Base-by-base conservation (phyloP, 2,888 invertebrate genomes). In the Dicyrtoma fusca region DNA sequence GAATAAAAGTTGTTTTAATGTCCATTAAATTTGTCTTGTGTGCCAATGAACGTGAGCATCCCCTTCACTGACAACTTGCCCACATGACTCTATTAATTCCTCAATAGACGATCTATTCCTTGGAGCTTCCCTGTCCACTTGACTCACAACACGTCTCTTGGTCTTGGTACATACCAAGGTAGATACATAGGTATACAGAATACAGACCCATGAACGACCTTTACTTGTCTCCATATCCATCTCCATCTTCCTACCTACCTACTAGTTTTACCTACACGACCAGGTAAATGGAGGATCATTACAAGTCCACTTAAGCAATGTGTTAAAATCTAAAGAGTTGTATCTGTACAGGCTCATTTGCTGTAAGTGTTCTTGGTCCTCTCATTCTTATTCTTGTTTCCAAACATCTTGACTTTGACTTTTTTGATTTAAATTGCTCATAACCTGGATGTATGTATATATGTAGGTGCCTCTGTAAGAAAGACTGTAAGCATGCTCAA, bases 31-130 rank as follows among this genome's bases (percentile, higher is more conserved):
- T 66, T 66, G 66, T 66, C 57, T 57, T 68, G 68, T 68, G 34
- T 65, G 17, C 68, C n/a, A 57, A 45, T 44, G 55, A 53, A 25
- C 34, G 45, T 17, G 19, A 19, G 19, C 66, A 68, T 55, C 42
- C 21, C 55, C 34, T 49, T 17, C 45, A 47, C 55, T 66, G 66
- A 66, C 66, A 68, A 55, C 17, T 57, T 57, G 19, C 53, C 45
- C 68, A 55, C 68, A 68, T 68, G 68, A 68, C 68, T 68, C 68
- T 68, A 68, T 68, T 68, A 53, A 68, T 68, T 68, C 57, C 53
- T 68, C 44, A 57, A 55, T 45, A 68, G 55, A 19, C 34, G n/a
- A 17, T 14, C 21, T 57, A 11, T 13, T 11, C 17, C 21, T 17
- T 11, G 11, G 10, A 53, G 11, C 19, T 53, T 53, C 1, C 53